Evolutionary conservation across 1,140 invertebrate species (phyloP).

Genomic region (Stratiolaelaps scimitus): DNA sequence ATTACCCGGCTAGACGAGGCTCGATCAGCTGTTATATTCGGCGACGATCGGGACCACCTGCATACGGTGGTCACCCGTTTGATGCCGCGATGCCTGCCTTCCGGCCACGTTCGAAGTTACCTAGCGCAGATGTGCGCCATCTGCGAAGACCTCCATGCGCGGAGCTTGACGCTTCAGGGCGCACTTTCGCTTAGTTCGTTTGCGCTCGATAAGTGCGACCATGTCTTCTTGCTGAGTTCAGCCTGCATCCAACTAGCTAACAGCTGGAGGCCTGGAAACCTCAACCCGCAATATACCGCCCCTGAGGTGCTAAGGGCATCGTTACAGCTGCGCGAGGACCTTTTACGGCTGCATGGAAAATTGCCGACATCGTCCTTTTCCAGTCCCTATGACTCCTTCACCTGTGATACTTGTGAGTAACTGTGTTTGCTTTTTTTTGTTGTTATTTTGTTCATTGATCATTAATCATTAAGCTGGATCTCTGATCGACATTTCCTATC

Average conservation of each 20-base stretch:
- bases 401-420: too few species aligned
- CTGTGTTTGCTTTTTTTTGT: too few species aligned
- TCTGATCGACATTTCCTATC: too few species aligned
- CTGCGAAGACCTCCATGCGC: constrained; percentile 20
- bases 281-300: constrained; percentile 6
- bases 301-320: background rate
- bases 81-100: background rate
- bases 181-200: constrained; percentile 20
- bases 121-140: constrained; percentile 25
- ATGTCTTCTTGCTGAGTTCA: constrained; percentile 6
- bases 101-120: constrained; percentile 5
- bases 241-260: background rate
- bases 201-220: background rate
- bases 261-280: background rate
- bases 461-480: too few species aligned
- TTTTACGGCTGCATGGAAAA: too few species aligned
- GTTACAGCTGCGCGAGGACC: too few species aligned
- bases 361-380: too few species aligned
- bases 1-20: background rate
- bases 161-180: constrained; percentile 7
- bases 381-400: too few species aligned
- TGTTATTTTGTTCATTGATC: too few species aligned
- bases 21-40: constrained; percentile 6
- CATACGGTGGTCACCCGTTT: background rate
- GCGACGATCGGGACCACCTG: constrained; percentile 2